Evolutionary conservation across 2,797 vertebrate species (phyloP).

Genomic region (Chanos chanos): DNA sequence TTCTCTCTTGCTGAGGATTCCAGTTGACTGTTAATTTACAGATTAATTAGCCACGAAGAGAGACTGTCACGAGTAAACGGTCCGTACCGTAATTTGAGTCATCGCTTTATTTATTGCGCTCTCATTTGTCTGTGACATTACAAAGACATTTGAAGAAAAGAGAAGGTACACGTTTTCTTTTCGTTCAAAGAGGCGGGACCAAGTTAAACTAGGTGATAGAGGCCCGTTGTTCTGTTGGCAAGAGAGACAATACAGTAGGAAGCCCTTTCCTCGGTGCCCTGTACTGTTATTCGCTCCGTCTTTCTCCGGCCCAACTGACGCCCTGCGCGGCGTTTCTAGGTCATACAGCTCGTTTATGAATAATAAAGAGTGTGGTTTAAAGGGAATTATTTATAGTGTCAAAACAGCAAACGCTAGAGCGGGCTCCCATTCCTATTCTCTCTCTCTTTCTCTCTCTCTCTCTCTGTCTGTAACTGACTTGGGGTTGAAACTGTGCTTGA

Average conservation of each 20-base stretch:
- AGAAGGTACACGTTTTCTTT: too few relatives aligned
- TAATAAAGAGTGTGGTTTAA: slow-evolving; percentile 65
- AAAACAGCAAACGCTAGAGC: slow-evolving; percentile 25
- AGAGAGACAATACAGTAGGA: slow-evolving; percentile 41
- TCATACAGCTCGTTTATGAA: slow-evolving; percentile 69
- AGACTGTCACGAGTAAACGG: too few relatives aligned
- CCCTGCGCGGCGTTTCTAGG: slow-evolving; percentile 56
- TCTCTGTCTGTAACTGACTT: slow-evolving; percentile 1
- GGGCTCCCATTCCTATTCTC: slow-evolving; percentile 4
- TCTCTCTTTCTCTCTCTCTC: slow-evolving; percentile 21
- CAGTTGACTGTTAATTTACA: not conserved
- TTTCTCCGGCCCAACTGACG: slow-evolving; percentile 19
- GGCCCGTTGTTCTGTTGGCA: slow-evolving; percentile 33
- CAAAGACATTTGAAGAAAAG: too few relatives aligned
- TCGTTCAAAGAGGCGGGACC: too few relatives aligned
- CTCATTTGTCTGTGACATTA: too few relatives aligned
- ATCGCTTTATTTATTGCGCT: too few relatives aligned
- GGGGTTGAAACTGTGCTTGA: slow-evolving; percentile 8
- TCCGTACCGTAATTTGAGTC: too few relatives aligned
- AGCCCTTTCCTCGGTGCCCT: slow-evolving; percentile 23
- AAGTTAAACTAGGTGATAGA: too few relatives aligned
- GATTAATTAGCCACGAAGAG: not conserved
- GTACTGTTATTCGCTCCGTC: slow-evolving; percentile 15
- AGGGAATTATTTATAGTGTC: slow-evolving; percentile 70
- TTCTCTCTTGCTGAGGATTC: not conserved